Conservation (phyloP, 2,888 invertebrate genomes). For the Epinotia demarniana region DNA sequence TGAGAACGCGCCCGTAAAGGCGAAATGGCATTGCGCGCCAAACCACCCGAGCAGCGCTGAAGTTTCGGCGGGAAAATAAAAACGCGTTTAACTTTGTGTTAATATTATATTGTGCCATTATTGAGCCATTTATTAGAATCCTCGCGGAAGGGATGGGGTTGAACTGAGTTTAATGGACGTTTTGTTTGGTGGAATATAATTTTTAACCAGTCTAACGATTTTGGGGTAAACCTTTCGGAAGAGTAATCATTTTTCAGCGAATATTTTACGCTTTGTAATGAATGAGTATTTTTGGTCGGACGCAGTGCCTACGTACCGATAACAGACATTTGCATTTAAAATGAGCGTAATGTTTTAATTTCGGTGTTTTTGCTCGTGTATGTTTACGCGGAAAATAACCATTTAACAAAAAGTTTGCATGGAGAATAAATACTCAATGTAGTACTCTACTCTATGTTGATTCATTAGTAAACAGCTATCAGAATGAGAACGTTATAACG, state of each 20-base stretch:
- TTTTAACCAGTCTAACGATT: conserved; percentile 75
- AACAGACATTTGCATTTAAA: conserved; percentile 37
- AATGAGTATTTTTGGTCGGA: conserved; percentile 47
- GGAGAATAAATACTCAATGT: not conserved
- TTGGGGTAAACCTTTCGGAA: conserved; percentile 70
- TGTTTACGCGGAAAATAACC: not conserved
- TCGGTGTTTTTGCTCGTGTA: not conserved
- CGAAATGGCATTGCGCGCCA: conserved; percentile 67
- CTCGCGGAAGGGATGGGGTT: conserved; percentile 81
- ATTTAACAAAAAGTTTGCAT: too few relatives aligned
- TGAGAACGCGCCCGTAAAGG: conserved; percentile 69
- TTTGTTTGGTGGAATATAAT: conserved; percentile 79
- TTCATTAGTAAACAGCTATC: not conserved
- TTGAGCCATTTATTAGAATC: conserved; percentile 83
- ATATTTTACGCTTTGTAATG: conserved; percentile 62
- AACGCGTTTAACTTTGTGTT: conserved; percentile 84
- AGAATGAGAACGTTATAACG: too few relatives aligned
- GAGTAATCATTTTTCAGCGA: conserved; percentile 67
- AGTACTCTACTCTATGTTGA: not conserved
- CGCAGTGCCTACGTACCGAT: not conserved
- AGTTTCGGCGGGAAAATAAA: conserved; percentile 81
- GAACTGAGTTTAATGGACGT: conserved; percentile 80
- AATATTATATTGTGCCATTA: conserved; percentile 85
- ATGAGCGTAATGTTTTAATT: conserved; percentile 10
- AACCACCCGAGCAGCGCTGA: conserved; percentile 68